These are phyloP conservation scores for Lucilia cuprina DNA, from an alignment of 1,140 invertebrate genomes.

Conservation along the genomic window DNA sequence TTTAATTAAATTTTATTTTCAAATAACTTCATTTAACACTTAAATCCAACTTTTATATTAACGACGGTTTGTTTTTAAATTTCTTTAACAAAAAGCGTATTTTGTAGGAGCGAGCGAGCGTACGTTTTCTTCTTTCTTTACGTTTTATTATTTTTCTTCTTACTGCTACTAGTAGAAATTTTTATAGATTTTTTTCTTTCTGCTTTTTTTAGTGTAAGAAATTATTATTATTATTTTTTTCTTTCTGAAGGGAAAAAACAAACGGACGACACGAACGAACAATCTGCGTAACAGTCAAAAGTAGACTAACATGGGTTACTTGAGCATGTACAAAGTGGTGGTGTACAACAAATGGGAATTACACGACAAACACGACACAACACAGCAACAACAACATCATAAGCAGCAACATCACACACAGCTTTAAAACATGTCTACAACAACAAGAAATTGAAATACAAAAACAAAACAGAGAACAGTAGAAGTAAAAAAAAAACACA, in stretches of 20 bases:
- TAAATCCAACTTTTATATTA: not conserved
- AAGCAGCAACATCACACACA: slow-evolving; percentile 53
- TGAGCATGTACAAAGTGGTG: slow-evolving; percentile 61
- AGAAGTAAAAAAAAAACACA: slow-evolving; percentile 48
- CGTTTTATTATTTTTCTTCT: not conserved
- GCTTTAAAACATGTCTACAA: not conserved
- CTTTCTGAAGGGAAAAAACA: slow-evolving; percentile 40
- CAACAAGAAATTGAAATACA: slow-evolving; percentile 11
- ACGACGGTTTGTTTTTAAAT: not conserved
- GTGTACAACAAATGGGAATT: slow-evolving; percentile 63
- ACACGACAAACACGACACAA: slow-evolving; percentile 53
- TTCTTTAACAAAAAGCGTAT: not conserved
- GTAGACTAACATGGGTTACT: slow-evolving; percentile 63
- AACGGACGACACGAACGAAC: slow-evolving; percentile 48
- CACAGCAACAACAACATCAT: slow-evolving; percentile 44
- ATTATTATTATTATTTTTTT: not conserved
- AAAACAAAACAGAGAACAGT: slow-evolving; percentile 43
- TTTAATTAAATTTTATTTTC: not conserved
- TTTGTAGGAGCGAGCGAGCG: not conserved
- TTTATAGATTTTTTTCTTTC: not conserved
- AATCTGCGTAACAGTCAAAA: slow-evolving; percentile 64
- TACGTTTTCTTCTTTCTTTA: not conserved
- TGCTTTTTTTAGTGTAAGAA: not conserved
- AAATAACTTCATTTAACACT: not conserved
- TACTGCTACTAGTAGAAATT: not conserved